These are phyloP conservation scores for Diogma glabrata DNA, from an alignment of 2,888 invertebrate genomes.

Conservation along the genomic window DNA sequence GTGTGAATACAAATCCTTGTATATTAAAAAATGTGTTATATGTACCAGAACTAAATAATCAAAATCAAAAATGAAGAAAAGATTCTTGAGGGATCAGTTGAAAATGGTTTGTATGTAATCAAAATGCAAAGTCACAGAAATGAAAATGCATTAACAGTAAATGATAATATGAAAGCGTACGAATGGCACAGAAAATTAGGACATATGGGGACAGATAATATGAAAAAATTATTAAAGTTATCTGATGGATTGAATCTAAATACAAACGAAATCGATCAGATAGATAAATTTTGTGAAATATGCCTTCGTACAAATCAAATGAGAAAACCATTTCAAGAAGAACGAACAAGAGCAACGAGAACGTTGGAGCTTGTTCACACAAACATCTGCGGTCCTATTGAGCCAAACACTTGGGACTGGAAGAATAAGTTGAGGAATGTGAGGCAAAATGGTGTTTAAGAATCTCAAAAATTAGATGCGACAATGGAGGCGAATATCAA, in stretches of 20 bases:
- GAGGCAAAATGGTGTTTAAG: too few relatives aligned
- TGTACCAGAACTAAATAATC: too few relatives aligned
- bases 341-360: not conserved
- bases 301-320: not conserved
- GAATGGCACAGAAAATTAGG: not conserved
- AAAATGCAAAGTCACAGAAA: not conserved
- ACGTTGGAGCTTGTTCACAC: not conserved
- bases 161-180: not conserved
- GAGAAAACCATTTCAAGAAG: not conserved
- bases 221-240: too few relatives aligned
- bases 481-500: too few relatives aligned
- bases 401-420: not conserved
- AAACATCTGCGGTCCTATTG: not conserved
- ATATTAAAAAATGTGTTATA: too few relatives aligned
- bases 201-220: not conserved
- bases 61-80: too few relatives aligned
- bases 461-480: too few relatives aligned
- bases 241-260: too few relatives aligned
- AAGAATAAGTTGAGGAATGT: too few relatives aligned
- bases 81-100: too few relatives aligned
- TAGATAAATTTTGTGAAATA: not conserved
- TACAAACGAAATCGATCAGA: not conserved
- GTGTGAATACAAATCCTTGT: too few relatives aligned
- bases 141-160: not conserved
- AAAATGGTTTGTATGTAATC: not conserved